Conservation (phyloP, 2,888 invertebrate species). For the Blera fallax region DNA sequence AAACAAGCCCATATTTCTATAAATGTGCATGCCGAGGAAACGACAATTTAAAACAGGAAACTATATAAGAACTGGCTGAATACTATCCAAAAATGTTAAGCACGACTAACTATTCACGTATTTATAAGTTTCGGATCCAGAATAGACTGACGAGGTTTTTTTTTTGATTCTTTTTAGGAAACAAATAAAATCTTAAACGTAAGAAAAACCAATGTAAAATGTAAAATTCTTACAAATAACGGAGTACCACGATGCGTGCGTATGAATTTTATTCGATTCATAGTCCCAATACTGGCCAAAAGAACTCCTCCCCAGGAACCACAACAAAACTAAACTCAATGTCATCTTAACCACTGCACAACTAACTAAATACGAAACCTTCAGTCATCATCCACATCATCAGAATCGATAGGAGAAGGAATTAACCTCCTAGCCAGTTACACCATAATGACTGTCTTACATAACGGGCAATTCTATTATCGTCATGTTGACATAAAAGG, state of each 20-base stretch:
- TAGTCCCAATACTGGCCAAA: conserved; percentile 72
- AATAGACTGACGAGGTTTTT: too few species aligned
- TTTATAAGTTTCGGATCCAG: too few species aligned
- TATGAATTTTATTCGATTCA: conserved; percentile 73
- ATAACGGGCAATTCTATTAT: conserved; percentile 56
- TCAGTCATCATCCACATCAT: conserved; percentile 1
- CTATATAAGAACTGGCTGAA: too few species aligned
- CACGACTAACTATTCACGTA: too few species aligned
- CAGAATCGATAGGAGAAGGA: conserved; percentile 14
- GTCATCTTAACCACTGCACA: conserved; percentile 46
- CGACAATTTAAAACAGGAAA: too few species aligned
- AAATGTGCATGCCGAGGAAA: too few species aligned
- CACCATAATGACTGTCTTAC: conserved; percentile 34
- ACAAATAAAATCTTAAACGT: too few species aligned
- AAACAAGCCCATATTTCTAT: too few species aligned
- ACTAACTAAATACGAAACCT: conserved; percentile 36
- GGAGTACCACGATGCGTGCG: conserved; percentile 73
- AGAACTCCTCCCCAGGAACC: conserved; percentile 28
- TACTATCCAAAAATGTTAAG: too few species aligned
- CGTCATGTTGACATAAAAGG: conserved; percentile 57
- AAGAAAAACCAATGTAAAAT: background rate
- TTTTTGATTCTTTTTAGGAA: background rate
- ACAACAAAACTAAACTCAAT: conserved; percentile 55
- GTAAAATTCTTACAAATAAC: conserved; percentile 72
- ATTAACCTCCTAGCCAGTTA: conserved; percentile 28